Conservation (phyloP, 2,113 vertebrate genomes). For the Myanophis thanlyinensis region DNA sequence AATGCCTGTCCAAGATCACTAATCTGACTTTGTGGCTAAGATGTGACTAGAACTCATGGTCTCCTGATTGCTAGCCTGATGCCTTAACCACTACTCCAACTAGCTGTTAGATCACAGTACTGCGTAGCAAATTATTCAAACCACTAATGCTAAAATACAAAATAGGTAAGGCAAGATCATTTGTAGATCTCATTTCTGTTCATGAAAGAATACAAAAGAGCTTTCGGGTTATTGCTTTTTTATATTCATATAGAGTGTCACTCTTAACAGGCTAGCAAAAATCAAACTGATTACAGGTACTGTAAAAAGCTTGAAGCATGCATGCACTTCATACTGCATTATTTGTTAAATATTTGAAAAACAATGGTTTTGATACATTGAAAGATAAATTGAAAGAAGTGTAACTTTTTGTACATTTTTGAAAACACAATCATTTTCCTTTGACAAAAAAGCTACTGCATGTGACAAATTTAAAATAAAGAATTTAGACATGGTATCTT, state of each 20-base stretch:
- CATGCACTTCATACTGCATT: background rate
- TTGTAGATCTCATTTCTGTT: background rate
- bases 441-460: slow-evolving; percentile 61
- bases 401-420: background rate
- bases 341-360: background rate
- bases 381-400: background rate
- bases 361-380: background rate
- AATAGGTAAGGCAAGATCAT: background rate
- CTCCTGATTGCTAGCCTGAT: background rate
- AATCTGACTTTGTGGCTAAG: background rate
- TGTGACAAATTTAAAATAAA: slow-evolving; percentile 67
- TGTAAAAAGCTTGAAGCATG: background rate
- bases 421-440: slow-evolving; percentile 50
- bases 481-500: slow-evolving; percentile 64
- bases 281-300: background rate
- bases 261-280: background rate
- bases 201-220: background rate
- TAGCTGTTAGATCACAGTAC: background rate
- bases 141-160: background rate
- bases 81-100: background rate
- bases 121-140: background rate
- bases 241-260: background rate
- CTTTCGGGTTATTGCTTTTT: background rate
- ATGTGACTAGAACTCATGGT: background rate
- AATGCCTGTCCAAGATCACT: background rate